Base-by-base conservation (phyloP, 2,888 invertebrate genomes). In the Thereva nobilitata region DNA sequence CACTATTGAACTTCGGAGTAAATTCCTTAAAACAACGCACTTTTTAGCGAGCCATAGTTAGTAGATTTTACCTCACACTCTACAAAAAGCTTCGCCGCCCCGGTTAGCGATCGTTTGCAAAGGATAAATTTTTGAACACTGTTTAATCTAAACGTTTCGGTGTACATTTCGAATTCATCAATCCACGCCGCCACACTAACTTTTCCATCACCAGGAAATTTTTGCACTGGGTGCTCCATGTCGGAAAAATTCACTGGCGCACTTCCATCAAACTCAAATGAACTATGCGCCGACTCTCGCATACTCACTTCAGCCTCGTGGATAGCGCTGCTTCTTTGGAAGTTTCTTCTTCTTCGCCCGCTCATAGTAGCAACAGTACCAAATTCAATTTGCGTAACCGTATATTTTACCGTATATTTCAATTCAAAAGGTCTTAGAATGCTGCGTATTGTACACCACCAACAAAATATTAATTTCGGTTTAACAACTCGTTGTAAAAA, bases 61-160 rank as follows among this genome's bases (percentile, higher is more conserved):
- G 64, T 37, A n/a, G 69, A 41, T 9, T 67, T 69, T 4, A 65
- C 61, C 38, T 57, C 67, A 57, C 38, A 64, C 9, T 67, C 64
- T 8, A 55, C 64, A 12, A 53, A 67, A 34, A 67, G 10, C 53
- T 57, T 57, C 1, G 67, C 53, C 12, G 64, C 57, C 8, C 64
- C 64, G 1, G 10, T 10, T 3, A 67, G 55, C 9, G 50, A 64
- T 12, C 59, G 55, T 34, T 66, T 66, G 10, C 66, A 68, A 40
- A 67, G 59, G 10, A 67, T 50, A 10, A 67, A 67, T 42, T 56
- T 53, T 54, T 57, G 57, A 9, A 68, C 12, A 3, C 38, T 12
- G 42, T 67, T 67, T 64, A 57, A 68, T 9, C 40, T 35, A 56
- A 68, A 69, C 1, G 64, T 56, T 7, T 63, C 34, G 2, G 66